Base-by-base conservation (phyloP, 2,113 vertebrate species). In the Lota lota region DNA sequence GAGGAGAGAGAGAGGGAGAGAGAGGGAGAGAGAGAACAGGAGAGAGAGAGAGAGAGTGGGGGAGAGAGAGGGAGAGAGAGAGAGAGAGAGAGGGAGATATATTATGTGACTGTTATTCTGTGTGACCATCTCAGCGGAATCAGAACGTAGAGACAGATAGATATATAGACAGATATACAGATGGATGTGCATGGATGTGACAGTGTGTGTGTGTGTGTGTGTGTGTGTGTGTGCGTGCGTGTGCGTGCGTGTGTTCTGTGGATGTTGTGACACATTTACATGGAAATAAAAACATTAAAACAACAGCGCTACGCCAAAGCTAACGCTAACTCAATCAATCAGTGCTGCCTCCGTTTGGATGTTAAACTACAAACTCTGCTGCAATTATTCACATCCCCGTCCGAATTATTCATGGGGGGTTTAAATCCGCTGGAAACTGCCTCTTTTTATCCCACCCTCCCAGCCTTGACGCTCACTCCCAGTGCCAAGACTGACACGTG, bases 351-450 rank as follows among this genome's bases (percentile, higher is more conserved):
- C 58, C 51, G 33, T 62, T 78, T 22, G 54, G 59, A 73, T 77
- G 71, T 63, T 18, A 57, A 69, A 72, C 69, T 66, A 70, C 72
- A 82, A 66, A 63, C 68, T 75, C 50, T 18, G 67, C 16, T 54
- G 87, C 47, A 87, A 89, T 88, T 79, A 84, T 82, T 81, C 60
- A 88, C 68, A 56, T 57, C 56, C 56, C 36, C 24, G 21, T 22
- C 61, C 83, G 22, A 80, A 88, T 85, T 86, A 85, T 90, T 88
- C 67, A 90, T 73, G 66, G 66, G 63, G 28, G 68, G 71, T 76
- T 79, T 77, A 74, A 87, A 81, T 67, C 17, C 36, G 58, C 68
- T 78, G 65, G 59, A 69, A 65, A 53, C 21, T 50, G 67, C 64
- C 80, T 82, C 17, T 71, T 74, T 79, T 83, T 63, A 60, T 59